A percentile compares a stretch with the other conserved stretches of the same genome.
These are phyloP conservation scores for Varanus komodoensis DNA, from an alignment of 2,113 vertebrate genomes.

Conservation along the genomic window DNA sequence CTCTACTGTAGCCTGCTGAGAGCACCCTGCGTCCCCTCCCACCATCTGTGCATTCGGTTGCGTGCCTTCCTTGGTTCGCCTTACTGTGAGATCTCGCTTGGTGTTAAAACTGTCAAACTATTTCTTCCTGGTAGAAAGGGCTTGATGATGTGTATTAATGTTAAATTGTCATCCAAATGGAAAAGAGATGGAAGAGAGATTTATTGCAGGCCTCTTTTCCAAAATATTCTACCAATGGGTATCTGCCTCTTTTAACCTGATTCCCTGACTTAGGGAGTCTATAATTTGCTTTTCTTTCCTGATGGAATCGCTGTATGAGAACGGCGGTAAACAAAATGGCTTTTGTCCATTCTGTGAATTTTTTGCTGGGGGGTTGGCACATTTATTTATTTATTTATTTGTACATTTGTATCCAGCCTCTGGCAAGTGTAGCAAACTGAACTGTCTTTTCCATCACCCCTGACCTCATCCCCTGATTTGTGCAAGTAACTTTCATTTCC, in stretches of 20 bases:
- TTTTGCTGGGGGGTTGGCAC: constrained; percentile 28
- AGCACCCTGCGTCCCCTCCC: constrained; percentile 81
- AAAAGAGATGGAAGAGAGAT: constrained; percentile 52
- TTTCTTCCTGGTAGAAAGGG: constrained; percentile 69
- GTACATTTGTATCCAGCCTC: background rate
- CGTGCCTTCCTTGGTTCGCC: constrained; percentile 46
- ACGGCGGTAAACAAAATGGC: constrained; percentile 13
- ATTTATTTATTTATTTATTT: constrained; percentile 8
- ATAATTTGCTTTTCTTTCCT: constrained; percentile 40
- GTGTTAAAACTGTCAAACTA: constrained; percentile 68
- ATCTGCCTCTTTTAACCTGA: constrained; percentile 38
- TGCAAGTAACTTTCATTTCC: constrained; percentile 30
- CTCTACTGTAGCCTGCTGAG: constrained; percentile 83
- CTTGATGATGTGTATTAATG: constrained; percentile 66
- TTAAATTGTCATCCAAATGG: constrained; percentile 60
- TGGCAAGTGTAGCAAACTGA: background rate
- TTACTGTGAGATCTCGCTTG: constrained; percentile 67
- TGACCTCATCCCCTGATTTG: background rate
- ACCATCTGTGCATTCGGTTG: constrained; percentile 79
- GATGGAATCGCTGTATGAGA: background rate
- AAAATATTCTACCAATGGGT: constrained; percentile 53
- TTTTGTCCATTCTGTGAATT: background rate
- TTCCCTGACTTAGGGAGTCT: background rate
- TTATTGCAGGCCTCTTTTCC: constrained; percentile 47
- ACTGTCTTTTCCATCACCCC: constrained; percentile 30